Evolutionary conservation across 1,140 invertebrate species (phyloP).

Genomic region (Bombus pyrosoma): DNA sequence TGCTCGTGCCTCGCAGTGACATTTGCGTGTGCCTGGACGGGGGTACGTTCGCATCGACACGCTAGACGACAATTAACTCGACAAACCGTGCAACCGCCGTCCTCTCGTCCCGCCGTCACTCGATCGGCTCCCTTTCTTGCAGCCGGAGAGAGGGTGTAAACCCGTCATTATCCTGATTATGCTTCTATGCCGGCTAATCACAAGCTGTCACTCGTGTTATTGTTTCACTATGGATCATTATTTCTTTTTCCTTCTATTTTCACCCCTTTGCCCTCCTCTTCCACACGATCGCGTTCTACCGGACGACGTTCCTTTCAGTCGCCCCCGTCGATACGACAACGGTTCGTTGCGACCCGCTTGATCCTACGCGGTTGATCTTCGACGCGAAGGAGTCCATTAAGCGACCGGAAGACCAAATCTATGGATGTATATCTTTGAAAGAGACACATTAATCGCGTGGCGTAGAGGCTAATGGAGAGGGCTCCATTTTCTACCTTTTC

Average conservation of each 20-base stretch:
- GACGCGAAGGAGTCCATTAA: conserved; percentile 71
- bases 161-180: conserved; percentile 80
- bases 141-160: conserved; percentile 73
- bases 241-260: conserved; percentile 53
- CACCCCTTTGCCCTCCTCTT: neutral
- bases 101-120: conserved; percentile 51
- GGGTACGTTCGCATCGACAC: conserved; percentile 74
- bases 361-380: conserved; percentile 69
- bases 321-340: conserved; percentile 21
- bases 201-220: conserved; percentile 74
- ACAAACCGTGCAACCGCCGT: conserved; percentile 73
- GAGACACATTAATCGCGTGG: conserved; percentile 2
- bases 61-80: conserved; percentile 81
- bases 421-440: conserved; percentile 42
- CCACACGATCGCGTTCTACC: neutral
- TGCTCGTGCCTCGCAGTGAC: conserved; percentile 55
- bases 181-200: conserved; percentile 77
- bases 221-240: conserved; percentile 75
- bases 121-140: conserved; percentile 49
- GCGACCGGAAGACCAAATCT: conserved; percentile 70
- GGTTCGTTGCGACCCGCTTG: conserved; percentile 60
- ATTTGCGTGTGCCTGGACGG: conserved; percentile 71
- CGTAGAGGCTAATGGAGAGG: neutral
- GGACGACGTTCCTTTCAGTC: neutral
- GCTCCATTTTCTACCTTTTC: neutral